Base-by-base conservation (phyloP, 2,888 invertebrate species). In the Lamellibrachia satsuma region DNA sequence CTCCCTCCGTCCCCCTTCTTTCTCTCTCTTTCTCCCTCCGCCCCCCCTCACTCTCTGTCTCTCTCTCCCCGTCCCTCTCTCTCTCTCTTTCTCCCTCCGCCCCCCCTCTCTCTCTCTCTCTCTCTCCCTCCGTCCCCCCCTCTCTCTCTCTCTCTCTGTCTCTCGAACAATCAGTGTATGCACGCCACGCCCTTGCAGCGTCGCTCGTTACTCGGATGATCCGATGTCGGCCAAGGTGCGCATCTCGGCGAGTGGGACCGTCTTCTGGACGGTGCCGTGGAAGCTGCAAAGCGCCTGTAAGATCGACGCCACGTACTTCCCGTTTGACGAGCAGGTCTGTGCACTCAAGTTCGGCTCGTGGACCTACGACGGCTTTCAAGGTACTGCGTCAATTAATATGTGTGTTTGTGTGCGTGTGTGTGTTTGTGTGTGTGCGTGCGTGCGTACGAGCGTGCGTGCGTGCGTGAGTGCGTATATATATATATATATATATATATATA, bases 191-290 rank as follows among this genome's bases (percentile, higher is more conserved):
- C 22, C 22, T 75, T 22, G 1, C 75, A 75, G 75, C 15, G 75
- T 75, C 15, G 75, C 75, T 15, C 75, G 75, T 0, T 75, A 75
- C 75, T 11, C 75, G 15, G 96, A 97, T 52, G 97, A 97, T 4
- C 96, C 97, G 95, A 97, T 97, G 97, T 96, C 97, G 52, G 97
- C 97, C 11, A 96, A 97, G 92, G 97, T 97, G 7, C 97, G 97
- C 97, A 97, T 97, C 8, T 96, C 96, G 52, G 95, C 95, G 93
- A 96, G 96, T 93, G 97, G 97, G 7, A 97, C 97, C 91, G 97
- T 97, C 1, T 97, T 97, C 95, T 97, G 97, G 97, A 97, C 97
- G 0, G 97, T 97, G 3, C 97, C 97, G 22, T 97, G 97, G 60
- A 97, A 97, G 94, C 96, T 97, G 52, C 96, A 97, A 92, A 97